Base-by-base conservation (phyloP, 2,113 vertebrate species). In the Eptesicus fuscus region DNA sequence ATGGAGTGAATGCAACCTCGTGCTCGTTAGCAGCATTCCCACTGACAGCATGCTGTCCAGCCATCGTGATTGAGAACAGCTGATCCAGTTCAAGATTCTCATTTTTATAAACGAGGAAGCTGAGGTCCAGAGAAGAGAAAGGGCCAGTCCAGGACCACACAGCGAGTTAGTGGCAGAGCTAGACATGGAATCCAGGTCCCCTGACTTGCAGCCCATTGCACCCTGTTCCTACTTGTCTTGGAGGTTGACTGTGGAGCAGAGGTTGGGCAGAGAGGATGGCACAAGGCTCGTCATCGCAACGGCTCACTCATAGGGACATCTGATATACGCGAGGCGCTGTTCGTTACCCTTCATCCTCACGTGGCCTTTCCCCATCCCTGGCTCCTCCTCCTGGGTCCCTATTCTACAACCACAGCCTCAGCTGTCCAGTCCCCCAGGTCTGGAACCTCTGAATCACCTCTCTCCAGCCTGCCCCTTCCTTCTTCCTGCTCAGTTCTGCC, bases 41-140 rank as follows among this genome's bases (percentile, higher is more conserved):
- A 20, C 28, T 0, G 9, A 51, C 0, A 35, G 9, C 20, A 79
- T 0, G 8, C n/a, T n/a, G 13, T 51, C 40, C 7, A 32, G 53
- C 32, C 59, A 22, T 13, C 8, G 0, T 25, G 23, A 12, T 37
- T 82, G 70, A 80, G n/a, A 74, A 65, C 2, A 73, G 30, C 56
- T 70, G 56, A 14, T 59, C 42, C 23, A 7, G 65, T 49, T 70
- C 35, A 44, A 70, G 53, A 37, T 9, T 79, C 71, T 89, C 28
- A 35, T 40, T 56, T 56, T 79, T 42, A 56, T 67, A 71, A 47
- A 83, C 35, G 44, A 88, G 84, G 83, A 92, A 67, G 73, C 84
- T 9, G n/a, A 88, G 83, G 35, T 28, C 28, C 37, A 1, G 56
- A 35, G 59, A 84, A 47, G 67, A 85, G 49, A 69, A 78, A 74